Percentiles rank a stretch among this genome's conserved stretches.
phyloP scores from a whole-genome alignment of 2,797 vertebrate genomes.

The Ctenosaura bakeri region DNA sequence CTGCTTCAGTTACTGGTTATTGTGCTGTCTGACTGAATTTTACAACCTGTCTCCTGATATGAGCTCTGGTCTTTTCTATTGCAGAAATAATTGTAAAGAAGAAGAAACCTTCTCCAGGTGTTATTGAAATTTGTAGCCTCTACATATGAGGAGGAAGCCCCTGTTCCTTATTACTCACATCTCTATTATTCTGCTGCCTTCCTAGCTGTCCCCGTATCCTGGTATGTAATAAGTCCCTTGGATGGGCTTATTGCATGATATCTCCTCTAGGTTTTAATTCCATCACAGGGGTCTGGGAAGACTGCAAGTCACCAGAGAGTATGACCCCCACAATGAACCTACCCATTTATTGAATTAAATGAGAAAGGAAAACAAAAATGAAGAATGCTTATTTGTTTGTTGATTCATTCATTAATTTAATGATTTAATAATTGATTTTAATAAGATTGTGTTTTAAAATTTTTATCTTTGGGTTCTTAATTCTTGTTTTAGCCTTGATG shows the following conservation, averaged over 20 bases:
- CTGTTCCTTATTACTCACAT: neutral
- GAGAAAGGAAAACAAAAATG: neutral
- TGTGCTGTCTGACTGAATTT: slow-evolving; percentile 57
- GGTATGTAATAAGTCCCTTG: neutral
- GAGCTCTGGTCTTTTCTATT: slow-evolving; percentile 41
- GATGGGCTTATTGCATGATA: neutral
- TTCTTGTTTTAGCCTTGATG: no score
- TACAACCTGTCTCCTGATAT: slow-evolving; percentile 49
- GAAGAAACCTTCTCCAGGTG: neutral
- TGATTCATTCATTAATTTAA: no score
- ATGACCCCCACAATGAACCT: neutral
- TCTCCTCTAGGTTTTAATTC: neutral
- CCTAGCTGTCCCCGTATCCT: neutral
- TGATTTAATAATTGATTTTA: no score
- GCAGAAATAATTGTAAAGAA: slow-evolving; percentile 48
- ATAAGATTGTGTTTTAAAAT: neutral
- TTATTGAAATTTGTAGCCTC: neutral
- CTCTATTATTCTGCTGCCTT: neutral
- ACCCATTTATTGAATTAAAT: neutral
- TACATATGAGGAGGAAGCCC: neutral
- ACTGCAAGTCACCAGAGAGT: neutral
- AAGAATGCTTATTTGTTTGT: neutral
- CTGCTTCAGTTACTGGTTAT: slow-evolving; percentile 52
- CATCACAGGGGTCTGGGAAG: no score
- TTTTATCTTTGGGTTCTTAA: neutral